Evolutionary conservation across 1,140 invertebrate species (phyloP), one percentile per base, ranked within the genome.

Genomic region (Halesus radiatus): DNA sequence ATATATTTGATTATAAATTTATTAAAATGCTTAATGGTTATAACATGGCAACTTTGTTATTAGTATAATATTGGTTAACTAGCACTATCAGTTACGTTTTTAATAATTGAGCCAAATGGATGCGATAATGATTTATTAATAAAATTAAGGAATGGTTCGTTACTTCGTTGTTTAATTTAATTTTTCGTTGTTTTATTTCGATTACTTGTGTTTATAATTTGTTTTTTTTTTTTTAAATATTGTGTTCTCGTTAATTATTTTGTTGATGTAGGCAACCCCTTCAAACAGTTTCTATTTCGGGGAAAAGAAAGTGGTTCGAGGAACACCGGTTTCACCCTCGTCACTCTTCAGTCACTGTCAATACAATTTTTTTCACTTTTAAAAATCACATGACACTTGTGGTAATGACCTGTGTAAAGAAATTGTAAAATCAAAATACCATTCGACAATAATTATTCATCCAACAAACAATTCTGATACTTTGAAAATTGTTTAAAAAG

Each of bases 1-100:
- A 72, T 72, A 52, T 72, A 50, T 72, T 52, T 72, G 45, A 22
- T 72, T 50, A 72, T 16, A 22, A 60, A 26, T 56, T 29, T 45
- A 56, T 74, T 53, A 26, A 45, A 45, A 45, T 53, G 7, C 58
- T 18, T 45, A 45, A 70, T 74, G 70, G 70, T 74, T 74, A 80
- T 74, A 66, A 45, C 79, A 82, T 82, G 81, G 81, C 81, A 82
- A 82, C 81, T 82, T 80, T 79, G 66, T 78, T 79, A 76, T 54
- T 80, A 54, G 56, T 79, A 56, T 80, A 45, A 58, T 60, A 54
- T 68, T 80, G 32, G 37, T 77, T 29, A 45, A 72, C 16, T 56
- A 77, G 72, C 45, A 72, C 15, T 75, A 56, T 75, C 45, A 18
- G 22, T 77, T 60, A 13, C 7, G n/a, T 54, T 23, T 78, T 29